Base-by-base conservation (phyloP, 1,140 invertebrate species). In the Drosophila melanica region DNA sequence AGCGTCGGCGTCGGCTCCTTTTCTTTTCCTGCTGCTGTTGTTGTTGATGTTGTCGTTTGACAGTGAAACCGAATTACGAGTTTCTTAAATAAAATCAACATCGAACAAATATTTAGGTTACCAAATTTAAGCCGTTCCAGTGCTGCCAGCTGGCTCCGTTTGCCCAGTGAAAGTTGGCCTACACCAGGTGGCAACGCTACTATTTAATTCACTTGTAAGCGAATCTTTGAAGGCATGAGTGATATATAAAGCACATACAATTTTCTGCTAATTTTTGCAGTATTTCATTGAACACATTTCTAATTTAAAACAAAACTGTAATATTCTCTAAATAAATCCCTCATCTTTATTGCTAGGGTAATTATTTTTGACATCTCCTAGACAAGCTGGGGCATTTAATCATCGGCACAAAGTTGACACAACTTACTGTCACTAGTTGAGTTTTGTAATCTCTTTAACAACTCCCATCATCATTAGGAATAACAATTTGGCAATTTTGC, bases 1-100 rank as follows among this genome's bases (percentile, higher is more conserved):
- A 60, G 11, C 44, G 16, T 12, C 44, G 62, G 42, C 74, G 14
- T 35, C 55, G 37, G 30, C 27, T 27, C 55, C 50, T 50, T 4
- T n/a, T n/a, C n/a, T 50, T 65, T 9, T 23, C 6, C 45, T 16
- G 11, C 5, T 33, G 20, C 12, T 14, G 48, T n/a, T 51, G 8
- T 51, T 51, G n/a, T 16, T 10, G 48, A 9, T 50, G 12, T 48
- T 39, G 14, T 41, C 37, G 23, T 58, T 45, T 64, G 48, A 47
- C 33, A 70, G 59, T 45, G 53, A 23, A 48, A 14, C 33, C 30
- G 39, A 30, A 10, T 42, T 57, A 6, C 41, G 18, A 35, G 33
- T 41, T 45, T 55, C 18, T 4, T 27, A 57, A 14, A 57, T 8
- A 35, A 16, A 35, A 18, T 51, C 27, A 41, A 35, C 12, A 10